phyloP scores from a whole-genome alignment of 1,140 invertebrate genomes.

The Asbolus verrucosus region DNA sequence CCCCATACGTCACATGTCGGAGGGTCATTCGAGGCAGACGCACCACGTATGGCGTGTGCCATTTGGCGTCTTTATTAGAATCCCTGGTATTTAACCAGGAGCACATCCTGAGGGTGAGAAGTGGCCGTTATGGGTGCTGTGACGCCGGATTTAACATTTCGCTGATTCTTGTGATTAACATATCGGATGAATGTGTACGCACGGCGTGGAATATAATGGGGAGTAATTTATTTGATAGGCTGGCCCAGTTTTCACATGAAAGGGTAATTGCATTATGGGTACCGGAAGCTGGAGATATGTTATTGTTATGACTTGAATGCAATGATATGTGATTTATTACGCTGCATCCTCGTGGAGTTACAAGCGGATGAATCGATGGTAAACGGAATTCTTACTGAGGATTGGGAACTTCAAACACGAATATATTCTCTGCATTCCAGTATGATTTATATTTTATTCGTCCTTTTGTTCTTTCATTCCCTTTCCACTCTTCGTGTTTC shows the following conservation, averaged over 20 bases:
- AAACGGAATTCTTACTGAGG: too few species aligned
- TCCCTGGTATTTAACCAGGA: constrained; percentile 17
- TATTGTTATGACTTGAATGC: neutral
- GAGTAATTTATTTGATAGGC: constrained; percentile 11
- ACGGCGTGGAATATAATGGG: constrained; percentile 12
- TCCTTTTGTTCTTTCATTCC: too few species aligned
- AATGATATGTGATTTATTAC: too few species aligned
- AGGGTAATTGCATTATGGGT: constrained; percentile 23
- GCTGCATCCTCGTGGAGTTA: too few species aligned
- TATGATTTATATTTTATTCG: too few species aligned
- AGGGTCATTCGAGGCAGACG: constrained; percentile 31
- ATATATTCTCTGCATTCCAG: too few species aligned
- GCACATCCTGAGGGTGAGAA: constrained; percentile 36
- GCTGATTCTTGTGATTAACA: too few species aligned
- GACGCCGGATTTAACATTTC: neutral
- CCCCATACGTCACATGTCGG: constrained; percentile 17
- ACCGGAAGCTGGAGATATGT: constrained; percentile 6
- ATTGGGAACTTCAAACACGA: too few species aligned
- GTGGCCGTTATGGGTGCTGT: neutral
- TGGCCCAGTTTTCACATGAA: constrained; percentile 30
- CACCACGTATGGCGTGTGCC: constrained; percentile 44
- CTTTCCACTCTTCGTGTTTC: too few species aligned
- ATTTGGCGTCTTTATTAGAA: constrained; percentile 43
- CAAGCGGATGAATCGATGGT: too few species aligned
- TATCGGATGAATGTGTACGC: neutral